phyloP scores from a whole-genome alignment of 2,113 vertebrate genomes.

The Corvus cornix region DNA sequence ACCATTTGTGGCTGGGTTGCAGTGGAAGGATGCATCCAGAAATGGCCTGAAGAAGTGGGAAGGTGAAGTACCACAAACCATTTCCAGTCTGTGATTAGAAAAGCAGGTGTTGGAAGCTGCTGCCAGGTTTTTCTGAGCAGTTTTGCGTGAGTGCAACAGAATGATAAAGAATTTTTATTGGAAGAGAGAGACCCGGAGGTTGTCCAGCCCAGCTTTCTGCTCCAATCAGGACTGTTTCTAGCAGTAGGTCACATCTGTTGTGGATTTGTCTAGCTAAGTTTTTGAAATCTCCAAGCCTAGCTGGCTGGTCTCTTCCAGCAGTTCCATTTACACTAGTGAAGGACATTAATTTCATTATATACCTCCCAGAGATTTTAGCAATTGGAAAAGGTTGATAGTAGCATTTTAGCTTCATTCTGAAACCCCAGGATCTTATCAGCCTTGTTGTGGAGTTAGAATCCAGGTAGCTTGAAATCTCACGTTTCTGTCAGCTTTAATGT shows the following conservation, averaged over 20 bases:
- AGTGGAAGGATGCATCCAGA: slow-evolving; percentile 78
- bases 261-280: not conserved
- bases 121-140: not conserved
- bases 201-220: not conserved
- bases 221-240: not conserved
- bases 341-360: not conserved
- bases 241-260: not conserved
- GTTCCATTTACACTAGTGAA: not conserved
- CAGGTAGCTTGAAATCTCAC: not conserved
- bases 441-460: not conserved
- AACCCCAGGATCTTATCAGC: not conserved
- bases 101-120: not conserved
- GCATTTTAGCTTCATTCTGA: not conserved
- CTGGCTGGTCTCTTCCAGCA: not conserved
- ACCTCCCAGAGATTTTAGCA: not conserved
- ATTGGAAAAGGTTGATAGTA: not conserved
- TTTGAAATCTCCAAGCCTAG: not conserved
- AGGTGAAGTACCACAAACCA: slow-evolving; percentile 65
- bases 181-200: not conserved
- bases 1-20: slow-evolving; percentile 76
- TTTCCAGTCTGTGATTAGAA: not conserved
- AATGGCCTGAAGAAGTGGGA: slow-evolving; percentile 77
- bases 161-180: not conserved
- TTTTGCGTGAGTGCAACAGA: not conserved
- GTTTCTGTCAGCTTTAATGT: not conserved